A percentile compares a stretch with the other conserved stretches of the same genome.
phyloP scores from a whole-genome alignment of 2,797 vertebrate species.

The Aplochiton taeniatus region DNA sequence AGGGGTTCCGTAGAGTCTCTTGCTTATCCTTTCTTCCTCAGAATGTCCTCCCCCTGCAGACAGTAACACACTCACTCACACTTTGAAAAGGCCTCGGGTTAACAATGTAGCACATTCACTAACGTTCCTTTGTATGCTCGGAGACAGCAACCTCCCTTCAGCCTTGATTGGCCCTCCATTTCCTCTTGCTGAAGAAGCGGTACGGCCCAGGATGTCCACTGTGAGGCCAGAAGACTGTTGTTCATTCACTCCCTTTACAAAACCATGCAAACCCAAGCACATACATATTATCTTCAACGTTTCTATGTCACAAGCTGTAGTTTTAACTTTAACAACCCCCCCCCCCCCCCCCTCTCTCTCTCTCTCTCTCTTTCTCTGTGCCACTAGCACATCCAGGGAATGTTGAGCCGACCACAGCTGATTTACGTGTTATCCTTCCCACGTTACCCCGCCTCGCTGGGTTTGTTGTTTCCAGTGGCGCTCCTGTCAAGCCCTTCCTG shows the following conservation, averaged over 20 bases:
- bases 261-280: not conserved
- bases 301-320: too few relatives aligned
- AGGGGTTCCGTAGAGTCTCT: conserved; percentile 41
- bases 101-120: conserved; percentile 49
- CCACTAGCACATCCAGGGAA: not conserved
- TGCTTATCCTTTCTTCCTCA: conserved; percentile 22
- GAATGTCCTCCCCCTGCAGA: conserved; percentile 18
- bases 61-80: conserved; percentile 17
- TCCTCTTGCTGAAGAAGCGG: conserved; percentile 40
- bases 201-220: not conserved
- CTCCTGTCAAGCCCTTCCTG: conserved; percentile 45
- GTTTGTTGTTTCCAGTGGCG: conserved; percentile 21
- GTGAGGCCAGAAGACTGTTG: conserved; percentile 42
- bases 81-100: not conserved
- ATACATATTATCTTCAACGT: not conserved
- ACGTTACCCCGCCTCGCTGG: conserved; percentile 1
- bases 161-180: conserved; percentile 44
- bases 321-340: too few relatives aligned
- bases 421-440: conserved; percentile 18
- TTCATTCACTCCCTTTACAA: conserved; percentile 34
- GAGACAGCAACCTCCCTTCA: conserved; percentile 39
- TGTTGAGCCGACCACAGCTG: conserved; percentile 5
- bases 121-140: conserved; percentile 28
- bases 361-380: not conserved
- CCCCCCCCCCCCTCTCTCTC: conserved; percentile 6